phyloP scores from a whole-genome alignment of 2,888 invertebrate species.

The Gryllus longicercus region DNA sequence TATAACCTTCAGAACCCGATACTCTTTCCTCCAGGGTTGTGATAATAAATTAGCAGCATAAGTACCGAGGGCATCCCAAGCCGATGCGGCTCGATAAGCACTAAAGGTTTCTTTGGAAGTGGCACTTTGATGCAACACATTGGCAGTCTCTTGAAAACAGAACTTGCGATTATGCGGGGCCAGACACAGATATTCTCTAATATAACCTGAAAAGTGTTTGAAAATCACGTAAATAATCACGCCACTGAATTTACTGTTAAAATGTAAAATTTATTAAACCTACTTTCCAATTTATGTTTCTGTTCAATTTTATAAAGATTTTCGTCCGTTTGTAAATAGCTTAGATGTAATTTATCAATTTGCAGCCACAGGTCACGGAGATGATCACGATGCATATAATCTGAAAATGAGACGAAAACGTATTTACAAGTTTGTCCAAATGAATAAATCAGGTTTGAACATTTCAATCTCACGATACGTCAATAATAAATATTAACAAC shows the following conservation, averaged over 20 bases:
- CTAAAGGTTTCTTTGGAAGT: constrained; percentile 69
- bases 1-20: constrained; percentile 69
- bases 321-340: constrained; percentile 76
- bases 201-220: constrained; percentile 57
- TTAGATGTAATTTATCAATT: constrained; percentile 72
- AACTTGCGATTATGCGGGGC: constrained; percentile 79
- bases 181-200: constrained; percentile 71
- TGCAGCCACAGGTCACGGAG: constrained; percentile 67
- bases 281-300: constrained; percentile 74
- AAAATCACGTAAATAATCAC: neutral
- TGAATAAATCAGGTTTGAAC: too few relatives aligned
- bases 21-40: constrained; percentile 88
- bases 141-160: constrained; percentile 67
- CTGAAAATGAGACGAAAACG: constrained; percentile 19
- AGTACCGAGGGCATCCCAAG: constrained; percentile 79
- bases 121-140: constrained; percentile 71
- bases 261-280: neutral
- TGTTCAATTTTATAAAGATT: constrained; percentile 72
- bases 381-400: constrained; percentile 47
- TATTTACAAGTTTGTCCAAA: too few relatives aligned
- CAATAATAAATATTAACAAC: too few relatives aligned
- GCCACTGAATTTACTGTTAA: neutral
- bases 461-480: too few relatives aligned
- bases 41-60: constrained; percentile 82
- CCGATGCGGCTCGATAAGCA: constrained; percentile 74